A percentile compares a stretch with the other conserved stretches of the same genome.
Evolutionary conservation across 2,797 vertebrate species (phyloP).

Genomic region (Karalla daura): DNA sequence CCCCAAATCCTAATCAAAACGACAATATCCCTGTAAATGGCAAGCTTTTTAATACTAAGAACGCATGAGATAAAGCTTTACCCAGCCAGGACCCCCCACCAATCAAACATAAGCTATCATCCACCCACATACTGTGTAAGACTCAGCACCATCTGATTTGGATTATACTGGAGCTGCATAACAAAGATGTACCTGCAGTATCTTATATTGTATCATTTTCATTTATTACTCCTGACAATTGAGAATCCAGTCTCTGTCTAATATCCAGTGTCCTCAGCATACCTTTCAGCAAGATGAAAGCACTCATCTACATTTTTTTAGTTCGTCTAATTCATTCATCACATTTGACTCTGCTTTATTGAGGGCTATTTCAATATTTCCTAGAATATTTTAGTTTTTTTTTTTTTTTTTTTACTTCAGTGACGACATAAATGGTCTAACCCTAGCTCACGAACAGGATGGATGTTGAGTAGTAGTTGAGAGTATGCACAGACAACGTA

Average conservation of each 20-base stretch:
- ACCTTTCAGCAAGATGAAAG: not conserved
- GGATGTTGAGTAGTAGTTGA: too few relatives aligned
- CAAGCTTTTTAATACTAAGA: slow-evolving; percentile 25
- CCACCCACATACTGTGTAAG: slow-evolving; percentile 26
- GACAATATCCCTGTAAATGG: slow-evolving; percentile 12
- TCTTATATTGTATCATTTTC: not conserved
- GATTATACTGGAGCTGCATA: slow-evolving; percentile 2
- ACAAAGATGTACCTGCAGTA: slow-evolving; percentile 5
- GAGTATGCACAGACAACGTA: too few relatives aligned
- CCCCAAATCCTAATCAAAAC: slow-evolving; percentile 15
- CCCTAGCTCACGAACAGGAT: too few relatives aligned
- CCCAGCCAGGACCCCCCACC: slow-evolving; percentile 31
- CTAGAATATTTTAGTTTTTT: too few relatives aligned
- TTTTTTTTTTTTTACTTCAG: too few relatives aligned
- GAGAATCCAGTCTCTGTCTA: not conserved
- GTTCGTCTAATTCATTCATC: not conserved
- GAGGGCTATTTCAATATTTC: too few relatives aligned
- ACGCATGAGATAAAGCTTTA: slow-evolving; percentile 26
- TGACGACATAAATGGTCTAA: too few relatives aligned
- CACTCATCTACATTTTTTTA: not conserved
- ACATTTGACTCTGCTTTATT: not conserved
- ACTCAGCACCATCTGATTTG: slow-evolving; percentile 23
- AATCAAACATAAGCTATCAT: slow-evolving; percentile 43
- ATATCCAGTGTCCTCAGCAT: not conserved
- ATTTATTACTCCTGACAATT: not conserved